Base-by-base conservation (phyloP, 2,888 invertebrate genomes). In the Brassicogethes aeneus region DNA sequence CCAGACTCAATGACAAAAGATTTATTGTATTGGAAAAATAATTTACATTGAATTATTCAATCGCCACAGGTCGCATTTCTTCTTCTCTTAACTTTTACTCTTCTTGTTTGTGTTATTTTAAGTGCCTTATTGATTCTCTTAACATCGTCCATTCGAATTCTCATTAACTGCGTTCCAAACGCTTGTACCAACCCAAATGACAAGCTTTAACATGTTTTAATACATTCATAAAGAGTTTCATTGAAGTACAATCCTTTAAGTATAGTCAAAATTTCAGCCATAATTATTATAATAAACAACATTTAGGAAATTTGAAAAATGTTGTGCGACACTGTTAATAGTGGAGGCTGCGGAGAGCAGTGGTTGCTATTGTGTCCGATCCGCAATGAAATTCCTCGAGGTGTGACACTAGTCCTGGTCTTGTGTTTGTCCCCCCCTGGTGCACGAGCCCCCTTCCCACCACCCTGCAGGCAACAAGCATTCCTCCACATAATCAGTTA, bases 11-110 rank as follows among this genome's bases (percentile, higher is more conserved):
- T 62, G 65, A 66, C 66, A 66, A 65, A 63, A 64, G 66, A 64
- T 65, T 66, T 66, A 66, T 66, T 64, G 64, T 64, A 60, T 61
- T 53, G 59, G 55, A 61, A 61, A 64, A 64, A 65, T 63, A 59
- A 64, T 62, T 64, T 64, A 63, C 62, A 62, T 64, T 62, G 60
- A 61, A 64, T 64, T 57, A 62, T 62, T 61, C 59, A 62, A 60
- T 62, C 57, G 49, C 61, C 46, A 55, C 57, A 56, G 58, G 56
- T 54, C 55, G 55, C 53, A 53, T 49, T 45, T 54, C 50, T 47
- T 44, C 52, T 13, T 5, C 32, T 32, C 32, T 5, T 10, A 7
- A 5, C 23, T 10, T 23, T 10, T 10, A 10, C 23, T 52, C 54
- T 52, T 52, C 51, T 54, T 52, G 51, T 52, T 56, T 52, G 23